Evolutionary conservation across 1,140 invertebrate species (phyloP).

Genomic region (Apis cerana): DNA sequence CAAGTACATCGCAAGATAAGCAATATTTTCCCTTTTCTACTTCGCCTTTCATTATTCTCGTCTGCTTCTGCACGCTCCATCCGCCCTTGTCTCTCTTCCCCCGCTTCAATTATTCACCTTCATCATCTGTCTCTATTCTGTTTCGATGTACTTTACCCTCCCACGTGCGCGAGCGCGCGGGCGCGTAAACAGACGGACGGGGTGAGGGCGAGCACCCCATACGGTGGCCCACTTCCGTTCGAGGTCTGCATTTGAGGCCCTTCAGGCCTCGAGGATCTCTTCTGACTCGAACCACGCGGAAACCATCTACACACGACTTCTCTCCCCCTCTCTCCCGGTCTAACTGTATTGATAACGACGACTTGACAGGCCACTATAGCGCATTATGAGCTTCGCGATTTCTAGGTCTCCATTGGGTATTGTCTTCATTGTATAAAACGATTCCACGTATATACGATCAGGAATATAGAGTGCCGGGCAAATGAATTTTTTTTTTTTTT

Average conservation of each 20-base stretch:
- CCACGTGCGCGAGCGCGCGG: neutral
- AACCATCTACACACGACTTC: conserved; percentile 13
- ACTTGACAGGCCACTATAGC: conserved; percentile 11
- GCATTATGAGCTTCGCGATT: conserved; percentile 32
- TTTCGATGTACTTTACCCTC: conserved; percentile 17
- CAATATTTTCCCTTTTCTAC: neutral
- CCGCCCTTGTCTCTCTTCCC: neutral
- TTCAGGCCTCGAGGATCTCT: conserved; percentile 51
- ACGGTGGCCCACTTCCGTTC: conserved; percentile 35
- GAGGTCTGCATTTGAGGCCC: conserved; percentile 52
- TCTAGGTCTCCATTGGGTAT: neutral
- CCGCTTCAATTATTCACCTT: conserved; percentile 42
- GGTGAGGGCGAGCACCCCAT: neutral
- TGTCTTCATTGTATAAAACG: neutral
- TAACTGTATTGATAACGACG: conserved; percentile 26
- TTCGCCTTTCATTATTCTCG: neutral
- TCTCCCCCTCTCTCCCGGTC: neutral
- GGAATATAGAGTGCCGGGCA: too few species aligned
- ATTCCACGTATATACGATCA: neutral
- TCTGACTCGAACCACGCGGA: conserved; percentile 23
- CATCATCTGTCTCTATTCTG: conserved; percentile 20
- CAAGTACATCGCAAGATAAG: conserved; percentile 14
- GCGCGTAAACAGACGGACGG: neutral
- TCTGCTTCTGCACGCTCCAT: neutral
- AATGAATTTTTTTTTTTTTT: neutral